Conservation (phyloP, 2,797 vertebrate genomes). For the Mormyrops attenuatus region DNA sequence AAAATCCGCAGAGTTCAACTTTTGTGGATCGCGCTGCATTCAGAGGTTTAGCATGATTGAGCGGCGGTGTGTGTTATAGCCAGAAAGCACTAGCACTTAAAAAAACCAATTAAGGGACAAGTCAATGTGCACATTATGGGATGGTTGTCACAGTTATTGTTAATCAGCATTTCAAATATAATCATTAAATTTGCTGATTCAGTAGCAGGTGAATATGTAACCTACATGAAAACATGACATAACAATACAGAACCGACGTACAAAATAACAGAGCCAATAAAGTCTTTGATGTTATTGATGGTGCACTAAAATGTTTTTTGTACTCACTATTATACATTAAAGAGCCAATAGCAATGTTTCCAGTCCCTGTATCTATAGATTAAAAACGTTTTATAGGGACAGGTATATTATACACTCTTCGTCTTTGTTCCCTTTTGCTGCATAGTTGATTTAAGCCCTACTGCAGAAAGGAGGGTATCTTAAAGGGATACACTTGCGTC, state of each 20-base stretch:
- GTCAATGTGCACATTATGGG: background rate
- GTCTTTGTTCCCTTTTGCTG: background rate
- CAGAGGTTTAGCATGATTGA: background rate
- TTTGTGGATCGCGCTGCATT: background rate
- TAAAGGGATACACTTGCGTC: background rate
- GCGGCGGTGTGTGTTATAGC: background rate
- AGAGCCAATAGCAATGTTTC: background rate
- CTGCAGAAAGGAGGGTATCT: background rate
- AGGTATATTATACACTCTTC: background rate
- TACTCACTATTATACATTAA: background rate
- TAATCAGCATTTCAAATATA: background rate
- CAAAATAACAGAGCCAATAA: background rate
- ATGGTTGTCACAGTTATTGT: background rate
- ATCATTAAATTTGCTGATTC: background rate
- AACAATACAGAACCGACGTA: background rate
- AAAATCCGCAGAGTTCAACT: background rate
- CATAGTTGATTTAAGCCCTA: background rate
- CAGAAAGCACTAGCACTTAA: background rate
- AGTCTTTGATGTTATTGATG: background rate
- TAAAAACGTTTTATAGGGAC: background rate
- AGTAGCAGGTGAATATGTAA: background rate
- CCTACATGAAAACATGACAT: background rate
- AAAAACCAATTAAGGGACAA: background rate
- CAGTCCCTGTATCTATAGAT: background rate
- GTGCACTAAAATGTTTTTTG: background rate